Percentiles rank a stretch among this genome's conserved stretches.
phyloP scores from a whole-genome alignment of 2,888 invertebrate genomes.

The Kryphioiulus occultus region DNA sequence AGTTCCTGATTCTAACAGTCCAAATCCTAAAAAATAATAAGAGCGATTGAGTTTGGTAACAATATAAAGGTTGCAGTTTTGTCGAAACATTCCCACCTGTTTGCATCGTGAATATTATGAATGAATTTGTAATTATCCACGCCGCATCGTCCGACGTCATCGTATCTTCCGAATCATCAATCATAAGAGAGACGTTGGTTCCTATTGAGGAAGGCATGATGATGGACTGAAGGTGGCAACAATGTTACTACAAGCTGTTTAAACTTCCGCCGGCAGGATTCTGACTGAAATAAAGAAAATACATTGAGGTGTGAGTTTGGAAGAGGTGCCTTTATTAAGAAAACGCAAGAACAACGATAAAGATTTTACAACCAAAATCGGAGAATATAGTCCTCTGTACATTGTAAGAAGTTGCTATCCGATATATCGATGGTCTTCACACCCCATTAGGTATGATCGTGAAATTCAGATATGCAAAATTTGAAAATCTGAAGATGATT shows the following conservation, averaged over 20 bases:
- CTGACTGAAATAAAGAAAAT: background rate
- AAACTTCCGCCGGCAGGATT: background rate
- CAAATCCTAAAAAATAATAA: slow-evolving; percentile 73
- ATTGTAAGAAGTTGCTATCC: too few relatives aligned
- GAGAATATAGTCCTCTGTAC: too few relatives aligned
- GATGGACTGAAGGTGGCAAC: background rate
- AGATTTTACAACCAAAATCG: too few relatives aligned
- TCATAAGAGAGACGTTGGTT: slow-evolving; percentile 43
- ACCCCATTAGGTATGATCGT: too few relatives aligned
- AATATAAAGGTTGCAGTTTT: too few relatives aligned
- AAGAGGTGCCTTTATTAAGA: too few relatives aligned
- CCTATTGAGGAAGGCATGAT: slow-evolving; percentile 49
- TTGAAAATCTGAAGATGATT: too few relatives aligned
- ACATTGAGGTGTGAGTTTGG: too few relatives aligned
- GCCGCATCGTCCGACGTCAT: slow-evolving; percentile 76
- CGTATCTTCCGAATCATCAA: slow-evolving; percentile 48
- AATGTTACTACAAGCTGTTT: background rate
- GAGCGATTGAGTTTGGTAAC: too few relatives aligned
- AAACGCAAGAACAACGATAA: too few relatives aligned
- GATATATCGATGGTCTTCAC: too few relatives aligned
- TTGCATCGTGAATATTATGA: slow-evolving; percentile 92
- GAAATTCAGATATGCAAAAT: too few relatives aligned
- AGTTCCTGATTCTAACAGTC: slow-evolving; percentile 91
- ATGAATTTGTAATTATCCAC: slow-evolving; percentile 87
- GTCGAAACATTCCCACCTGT: slow-evolving; percentile 70